These are phyloP conservation scores for Drosophila nr. medialis DNA, from an alignment of 2,888 invertebrate genomes.

Conservation along the genomic window DNA sequence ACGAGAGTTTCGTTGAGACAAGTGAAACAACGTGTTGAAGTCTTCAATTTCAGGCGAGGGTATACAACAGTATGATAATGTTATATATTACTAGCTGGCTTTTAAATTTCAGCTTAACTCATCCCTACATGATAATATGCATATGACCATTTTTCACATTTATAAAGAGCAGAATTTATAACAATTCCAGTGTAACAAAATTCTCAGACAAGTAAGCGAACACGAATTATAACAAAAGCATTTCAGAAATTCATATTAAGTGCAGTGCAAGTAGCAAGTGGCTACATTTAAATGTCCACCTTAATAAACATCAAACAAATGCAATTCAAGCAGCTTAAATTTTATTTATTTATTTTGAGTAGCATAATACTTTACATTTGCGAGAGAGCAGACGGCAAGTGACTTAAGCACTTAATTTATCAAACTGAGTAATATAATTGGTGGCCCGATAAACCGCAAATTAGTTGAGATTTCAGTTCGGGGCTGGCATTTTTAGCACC, in stretches of 20 bases:
- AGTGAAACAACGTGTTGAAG: background rate
- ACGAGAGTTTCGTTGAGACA: background rate
- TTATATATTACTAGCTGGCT: background rate
- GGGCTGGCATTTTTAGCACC: slow-evolving; percentile 43
- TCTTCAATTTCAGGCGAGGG: background rate
- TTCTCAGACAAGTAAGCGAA: background rate
- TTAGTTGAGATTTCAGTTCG: slow-evolving; percentile 44
- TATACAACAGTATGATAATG: background rate
- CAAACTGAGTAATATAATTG: slow-evolving; percentile 32
- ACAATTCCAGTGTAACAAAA: background rate
- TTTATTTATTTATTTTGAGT: background rate
- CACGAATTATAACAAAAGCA: background rate
- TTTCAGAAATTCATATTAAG: slow-evolving; percentile 30
- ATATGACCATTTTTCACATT: background rate
- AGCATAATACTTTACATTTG: background rate
- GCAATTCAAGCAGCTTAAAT: slow-evolving; percentile 3
- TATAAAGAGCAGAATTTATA: background rate
- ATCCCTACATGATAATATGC: too few relatives aligned
- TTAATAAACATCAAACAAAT: slow-evolving; percentile 40
- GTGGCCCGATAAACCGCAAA: slow-evolving; percentile 37
- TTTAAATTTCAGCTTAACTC: background rate
- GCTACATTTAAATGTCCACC: slow-evolving; percentile 58
- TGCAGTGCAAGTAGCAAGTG: slow-evolving; percentile 37
- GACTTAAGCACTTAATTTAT: slow-evolving; percentile 25
- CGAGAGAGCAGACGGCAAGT: background rate